phyloP scores from a whole-genome alignment of 2,113 vertebrate genomes.

The Pandion haliaetus region DNA sequence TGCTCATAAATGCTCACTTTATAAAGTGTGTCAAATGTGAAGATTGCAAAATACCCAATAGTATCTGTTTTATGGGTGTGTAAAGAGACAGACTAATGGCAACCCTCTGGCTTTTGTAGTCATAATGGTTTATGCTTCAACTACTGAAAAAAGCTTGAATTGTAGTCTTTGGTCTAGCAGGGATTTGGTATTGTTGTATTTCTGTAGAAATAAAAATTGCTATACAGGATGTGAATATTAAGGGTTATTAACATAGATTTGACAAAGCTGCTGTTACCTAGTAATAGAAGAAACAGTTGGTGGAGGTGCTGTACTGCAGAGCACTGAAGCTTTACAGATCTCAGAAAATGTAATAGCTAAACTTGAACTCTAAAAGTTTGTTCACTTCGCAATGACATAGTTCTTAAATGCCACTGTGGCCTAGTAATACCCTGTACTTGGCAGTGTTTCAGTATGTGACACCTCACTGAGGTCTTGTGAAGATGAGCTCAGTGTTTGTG shows the following conservation, averaged over 20 bases:
- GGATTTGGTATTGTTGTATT: background rate
- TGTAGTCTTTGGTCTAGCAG: background rate
- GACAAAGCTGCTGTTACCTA: background rate
- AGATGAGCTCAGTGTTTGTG: background rate
- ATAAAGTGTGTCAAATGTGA: background rate
- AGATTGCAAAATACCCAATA: background rate
- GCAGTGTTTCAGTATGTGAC: background rate
- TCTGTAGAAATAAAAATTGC: background rate
- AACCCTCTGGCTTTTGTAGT: background rate
- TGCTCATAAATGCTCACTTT: background rate
- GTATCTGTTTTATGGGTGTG: background rate
- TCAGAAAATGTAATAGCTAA: background rate
- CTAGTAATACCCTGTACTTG: background rate
- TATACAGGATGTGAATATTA: accelerated
- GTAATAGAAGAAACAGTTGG: background rate
- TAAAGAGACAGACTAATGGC: background rate
- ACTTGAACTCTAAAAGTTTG: background rate
- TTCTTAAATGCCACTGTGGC: background rate
- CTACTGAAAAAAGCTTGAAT: background rate
- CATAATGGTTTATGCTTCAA: background rate
- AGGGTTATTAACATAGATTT: background rate
- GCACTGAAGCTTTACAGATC: background rate
- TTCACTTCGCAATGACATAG: background rate
- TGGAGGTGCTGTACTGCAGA: background rate
- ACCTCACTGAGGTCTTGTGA: background rate